phyloP scores from a whole-genome alignment of 1,140 invertebrate genomes.

The Nephila pilipes region DNA sequence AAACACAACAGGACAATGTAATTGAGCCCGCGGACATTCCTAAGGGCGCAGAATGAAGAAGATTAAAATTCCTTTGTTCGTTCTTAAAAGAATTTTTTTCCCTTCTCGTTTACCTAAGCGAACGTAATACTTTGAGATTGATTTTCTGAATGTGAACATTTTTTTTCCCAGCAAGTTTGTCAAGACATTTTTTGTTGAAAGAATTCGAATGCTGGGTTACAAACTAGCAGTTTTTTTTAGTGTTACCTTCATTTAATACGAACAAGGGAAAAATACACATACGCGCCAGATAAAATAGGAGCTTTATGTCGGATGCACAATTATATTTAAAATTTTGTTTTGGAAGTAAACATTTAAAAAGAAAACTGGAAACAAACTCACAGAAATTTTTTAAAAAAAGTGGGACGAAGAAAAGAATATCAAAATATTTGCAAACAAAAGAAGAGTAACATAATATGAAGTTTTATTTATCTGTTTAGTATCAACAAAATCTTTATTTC shows the following conservation, averaged over 20 bases:
- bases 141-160: not conserved
- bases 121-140: not conserved
- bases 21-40: not conserved
- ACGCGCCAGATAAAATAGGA: not conserved
- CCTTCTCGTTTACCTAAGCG: not conserved
- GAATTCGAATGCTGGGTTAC: not conserved
- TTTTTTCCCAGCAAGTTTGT: not conserved
- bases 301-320: not conserved
- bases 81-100: not conserved
- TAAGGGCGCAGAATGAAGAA: not conserved
- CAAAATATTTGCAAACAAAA: too few relatives aligned
- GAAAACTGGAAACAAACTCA: too few relatives aligned
- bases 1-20: constrained; percentile 6
- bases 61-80: constrained; percentile 32
- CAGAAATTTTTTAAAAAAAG: too few relatives aligned
- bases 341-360: not conserved
- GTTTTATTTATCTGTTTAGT: too few relatives aligned
- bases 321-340: not conserved
- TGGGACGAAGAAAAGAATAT: too few relatives aligned
- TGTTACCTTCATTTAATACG: not conserved
- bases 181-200: not conserved
- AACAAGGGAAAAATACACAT: not conserved
- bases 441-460: too few relatives aligned
- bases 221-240: not conserved
- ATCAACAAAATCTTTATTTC: too few relatives aligned